Base-by-base conservation (phyloP, 2,113 vertebrate genomes). In the Eidolon helvum region DNA sequence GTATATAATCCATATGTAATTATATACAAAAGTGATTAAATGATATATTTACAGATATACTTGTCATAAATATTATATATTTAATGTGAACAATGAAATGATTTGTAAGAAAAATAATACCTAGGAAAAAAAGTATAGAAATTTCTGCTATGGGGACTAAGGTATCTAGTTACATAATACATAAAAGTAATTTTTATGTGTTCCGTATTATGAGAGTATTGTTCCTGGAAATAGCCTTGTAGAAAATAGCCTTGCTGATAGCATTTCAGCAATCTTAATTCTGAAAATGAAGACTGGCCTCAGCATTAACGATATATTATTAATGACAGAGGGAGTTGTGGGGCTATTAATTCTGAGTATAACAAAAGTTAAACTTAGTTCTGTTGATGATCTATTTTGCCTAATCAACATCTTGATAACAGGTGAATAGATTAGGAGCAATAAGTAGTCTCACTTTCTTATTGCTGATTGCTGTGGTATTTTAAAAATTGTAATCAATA, bases 401-500 rank as follows among this genome's bases (percentile, higher is more conserved):
- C 97, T 98, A 98, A 98, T 98, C 98, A 98, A 98, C 90, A 84
- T 88, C 86, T 97, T 97, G 96, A 96, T 96, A 97, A 89, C 91
- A 88, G 50, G 66, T 91, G 97, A 96, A 97, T 98, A 92, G 50
- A 95, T 98, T 98, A 98, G 98, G 97, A 98, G 40, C 72, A 97
- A 95, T 95, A 93, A 97, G 98, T 97, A 98, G 91, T 87, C 90
- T 96, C 89, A 85, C n/a, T 87, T 97, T 93, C 89, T 97, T 97
- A 77, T 96, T 97, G 96, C 98, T 98, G 98, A 98, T 98, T 98
- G 95, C 98, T 50, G 72, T 98, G 97, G 87, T 98, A 98, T 98
- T 98, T 98, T 98, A 95, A 98, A 98, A 97, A 96, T 97, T 98
- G 45, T 79, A 98, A 98, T 97, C 95, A 98, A 98, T 98, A 98